A percentile compares a stretch with the other conserved stretches of the same genome.
These are phyloP conservation scores for Napeogenes sylphis DNA, from an alignment of 2,888 invertebrate species.

Conservation along the genomic window DNA sequence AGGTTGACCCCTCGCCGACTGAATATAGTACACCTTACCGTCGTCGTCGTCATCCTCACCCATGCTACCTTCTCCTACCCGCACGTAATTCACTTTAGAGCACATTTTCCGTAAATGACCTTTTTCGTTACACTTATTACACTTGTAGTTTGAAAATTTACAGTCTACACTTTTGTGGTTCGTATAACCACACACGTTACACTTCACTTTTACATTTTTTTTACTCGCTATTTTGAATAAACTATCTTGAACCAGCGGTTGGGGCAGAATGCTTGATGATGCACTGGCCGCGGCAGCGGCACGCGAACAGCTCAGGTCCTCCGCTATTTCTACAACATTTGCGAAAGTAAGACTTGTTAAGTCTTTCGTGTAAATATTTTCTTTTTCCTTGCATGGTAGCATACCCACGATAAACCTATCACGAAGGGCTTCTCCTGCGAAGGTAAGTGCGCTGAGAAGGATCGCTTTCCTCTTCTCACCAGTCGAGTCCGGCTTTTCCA, in stretches of 20 bases:
- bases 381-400: constrained; percentile 32
- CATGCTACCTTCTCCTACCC: background rate
- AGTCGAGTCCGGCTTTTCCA: background rate
- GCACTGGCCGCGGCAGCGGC: constrained; percentile 18
- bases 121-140: constrained; percentile 27
- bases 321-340: constrained; percentile 35
- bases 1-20: constrained; percentile 24
- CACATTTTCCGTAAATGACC: constrained; percentile 28
- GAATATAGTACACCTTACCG: constrained; percentile 16
- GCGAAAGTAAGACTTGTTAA: constrained; percentile 29
- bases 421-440: constrained; percentile 32
- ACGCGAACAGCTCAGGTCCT: constrained; percentile 33
- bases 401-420: constrained; percentile 34
- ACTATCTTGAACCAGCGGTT: background rate
- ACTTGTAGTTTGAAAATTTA: constrained; percentile 21
- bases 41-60: constrained; percentile 1
- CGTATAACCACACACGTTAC: constrained; percentile 19
- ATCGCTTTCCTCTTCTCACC: constrained; percentile 26
- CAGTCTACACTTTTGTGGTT: constrained; percentile 22
- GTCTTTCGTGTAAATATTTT: constrained; percentile 34
- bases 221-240: constrained; percentile 12
- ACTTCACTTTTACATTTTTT: constrained; percentile 17
- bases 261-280: background rate
- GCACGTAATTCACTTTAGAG: background rate
- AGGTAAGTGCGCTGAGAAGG: constrained; percentile 29